phyloP scores from a whole-genome alignment of 1,140 invertebrate genomes.

The Coelopa frigida region DNA sequence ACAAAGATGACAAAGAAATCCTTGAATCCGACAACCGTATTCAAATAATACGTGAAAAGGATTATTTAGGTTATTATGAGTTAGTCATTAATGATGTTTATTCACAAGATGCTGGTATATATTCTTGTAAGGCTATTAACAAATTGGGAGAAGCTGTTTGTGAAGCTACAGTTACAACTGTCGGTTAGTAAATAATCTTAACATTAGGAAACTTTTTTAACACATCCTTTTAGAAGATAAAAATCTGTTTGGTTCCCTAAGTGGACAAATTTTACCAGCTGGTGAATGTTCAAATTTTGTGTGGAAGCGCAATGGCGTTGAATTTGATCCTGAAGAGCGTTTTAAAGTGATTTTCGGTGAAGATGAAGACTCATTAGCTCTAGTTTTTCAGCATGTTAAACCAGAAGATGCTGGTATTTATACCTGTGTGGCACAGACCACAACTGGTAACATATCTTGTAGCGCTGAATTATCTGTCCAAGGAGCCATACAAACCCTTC shows the following conservation, averaged over 20 bases:
- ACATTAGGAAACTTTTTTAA: constrained; percentile 1
- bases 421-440: constrained; percentile 90
- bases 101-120: constrained; percentile 75
- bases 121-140: constrained; percentile 82
- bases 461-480: constrained; percentile 89
- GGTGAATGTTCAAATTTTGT: constrained; percentile 75
- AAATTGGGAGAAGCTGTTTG: constrained; percentile 69
- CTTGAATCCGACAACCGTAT: constrained; percentile 60
- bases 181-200: constrained; percentile 49
- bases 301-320: constrained; percentile 85
- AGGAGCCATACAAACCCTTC: constrained; percentile 70
- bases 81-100: constrained; percentile 79
- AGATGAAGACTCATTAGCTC: constrained; percentile 82
- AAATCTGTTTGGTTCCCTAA: constrained; percentile 67
- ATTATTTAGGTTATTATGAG: constrained; percentile 81
- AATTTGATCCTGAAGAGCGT: constrained; percentile 85
- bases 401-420: constrained; percentile 91
- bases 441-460: constrained; percentile 85
- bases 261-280: constrained; percentile 58
- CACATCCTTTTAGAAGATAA: constrained; percentile 59
- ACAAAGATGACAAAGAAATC: constrained; percentile 72
- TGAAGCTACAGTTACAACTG: constrained; percentile 70
- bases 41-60: constrained; percentile 64
- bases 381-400: constrained; percentile 89
- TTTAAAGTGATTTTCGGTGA: constrained; percentile 90